Evolutionary conservation across 1,140 invertebrate species (phyloP).

Genomic region (Pseudoatta argentina): DNA sequence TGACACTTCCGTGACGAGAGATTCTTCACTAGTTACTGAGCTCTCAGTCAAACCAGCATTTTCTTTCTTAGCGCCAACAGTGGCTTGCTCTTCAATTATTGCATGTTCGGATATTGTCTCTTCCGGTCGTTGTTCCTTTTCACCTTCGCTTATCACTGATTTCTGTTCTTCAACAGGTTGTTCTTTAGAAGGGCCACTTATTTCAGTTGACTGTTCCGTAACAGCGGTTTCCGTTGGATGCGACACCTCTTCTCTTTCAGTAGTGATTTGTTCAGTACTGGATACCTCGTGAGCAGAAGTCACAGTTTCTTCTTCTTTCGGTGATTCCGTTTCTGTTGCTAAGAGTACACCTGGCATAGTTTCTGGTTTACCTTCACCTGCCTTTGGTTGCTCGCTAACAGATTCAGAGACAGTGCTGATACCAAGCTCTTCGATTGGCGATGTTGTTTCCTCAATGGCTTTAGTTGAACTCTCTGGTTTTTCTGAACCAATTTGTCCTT

Average conservation of each 20-base stretch:
- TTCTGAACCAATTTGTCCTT: constrained; percentile 55
- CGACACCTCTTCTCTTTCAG: constrained; percentile 12
- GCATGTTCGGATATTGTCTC: constrained; percentile 31
- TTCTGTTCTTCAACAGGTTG: constrained; percentile 8
- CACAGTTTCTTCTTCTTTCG: constrained; percentile 24
- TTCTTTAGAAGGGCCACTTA: background rate
- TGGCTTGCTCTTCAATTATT: background rate
- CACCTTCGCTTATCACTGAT: background rate
- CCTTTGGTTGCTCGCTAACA: background rate
- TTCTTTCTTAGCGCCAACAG: constrained; percentile 51
- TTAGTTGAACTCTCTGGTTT: constrained; percentile 55
- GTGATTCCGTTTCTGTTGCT: constrained; percentile 14
- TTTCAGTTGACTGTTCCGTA: constrained; percentile 31
- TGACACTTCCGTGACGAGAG: constrained; percentile 22
- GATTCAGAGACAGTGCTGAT: constrained; percentile 39
- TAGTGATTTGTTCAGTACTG: constrained; percentile 41
- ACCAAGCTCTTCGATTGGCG: constrained; percentile 10
- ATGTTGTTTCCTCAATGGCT: constrained; percentile 27
- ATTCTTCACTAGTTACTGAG: background rate
- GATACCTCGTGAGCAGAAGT: background rate
- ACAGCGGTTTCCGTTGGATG: background rate
- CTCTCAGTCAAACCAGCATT: constrained; percentile 28
- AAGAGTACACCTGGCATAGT: constrained; percentile 40
- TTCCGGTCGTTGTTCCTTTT: constrained; percentile 41
- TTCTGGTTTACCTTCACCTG: constrained; percentile 1